Base-by-base conservation (phyloP, 2,113 vertebrate genomes). In the Pyrgilauda ruficollis region DNA sequence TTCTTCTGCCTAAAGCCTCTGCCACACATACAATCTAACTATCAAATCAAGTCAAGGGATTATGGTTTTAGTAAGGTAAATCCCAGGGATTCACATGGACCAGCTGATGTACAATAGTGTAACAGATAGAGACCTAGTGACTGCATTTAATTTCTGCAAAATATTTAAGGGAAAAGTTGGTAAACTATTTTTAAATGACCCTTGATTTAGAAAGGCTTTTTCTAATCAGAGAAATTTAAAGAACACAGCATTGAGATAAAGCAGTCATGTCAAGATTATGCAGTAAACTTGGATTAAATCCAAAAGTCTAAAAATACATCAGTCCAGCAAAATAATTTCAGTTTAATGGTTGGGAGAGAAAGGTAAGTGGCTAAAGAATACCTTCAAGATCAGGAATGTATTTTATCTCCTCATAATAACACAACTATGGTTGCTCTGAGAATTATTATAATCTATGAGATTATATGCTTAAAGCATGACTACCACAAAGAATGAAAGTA, bases 1-100 rank as follows among this genome's bases (percentile, higher is more conserved):
- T 83, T 95, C 92, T 90, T 93, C 83, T 81, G 61, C 72, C 75
- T 86, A 94, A 95, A 96, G 64, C 92, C 76, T 87, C 79, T 15
- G 19, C 72, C 61, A 85, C 75, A 96, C 89, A 93, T 21, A 96
- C 63, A 93, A 96, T 95, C 95, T 87, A 94, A 95, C 93, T 96
- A 93, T 93, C 85, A 93, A 96, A 96, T 96, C 90, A 94, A 95
- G 85, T 94, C 93, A 75, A 68, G 64, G 76, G 93, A 96, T 97
- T 97, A 96, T 85, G 84, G 90, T 91, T 3, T 96, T 96, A 96
- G 91, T 47, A 94, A 74, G 13, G 67, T 93, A 96, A 96, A 96
- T 96, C 93, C 84, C 62, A 70, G 52, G 63, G 78, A 87, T 83
- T 88, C 94, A 84, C 82, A 89, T 64, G 59, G 79, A 81, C 61